Percentiles rank a stretch among this genome's conserved stretches.
Conservation (phyloP, 2,113 vertebrate species). For the Ageneiosus marmoratus region DNA sequence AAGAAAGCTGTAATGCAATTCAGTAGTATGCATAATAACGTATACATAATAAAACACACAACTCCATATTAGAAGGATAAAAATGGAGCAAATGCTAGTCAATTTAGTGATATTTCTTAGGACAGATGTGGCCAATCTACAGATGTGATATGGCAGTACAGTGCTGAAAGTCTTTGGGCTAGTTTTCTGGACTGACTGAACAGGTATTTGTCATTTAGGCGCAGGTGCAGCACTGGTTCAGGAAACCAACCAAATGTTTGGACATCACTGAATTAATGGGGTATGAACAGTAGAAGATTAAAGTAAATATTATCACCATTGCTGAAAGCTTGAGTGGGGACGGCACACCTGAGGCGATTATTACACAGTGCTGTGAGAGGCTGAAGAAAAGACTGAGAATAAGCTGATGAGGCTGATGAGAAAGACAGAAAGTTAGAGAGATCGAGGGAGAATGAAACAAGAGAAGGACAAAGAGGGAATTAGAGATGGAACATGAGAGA, state of each 20-base stretch:
- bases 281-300: conserved; percentile 37
- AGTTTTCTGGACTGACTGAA: conserved; percentile 18
- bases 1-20: conserved; percentile 5
- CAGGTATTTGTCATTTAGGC: conserved; percentile 17
- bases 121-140: conserved; percentile 11
- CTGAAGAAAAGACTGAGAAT: neutral
- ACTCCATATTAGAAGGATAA: conserved; percentile 1
- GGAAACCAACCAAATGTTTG: conserved; percentile 32
- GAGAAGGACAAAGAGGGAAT: neutral
- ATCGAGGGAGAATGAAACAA: neutral
- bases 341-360: conserved; percentile 32
- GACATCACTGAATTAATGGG: conserved; percentile 43
- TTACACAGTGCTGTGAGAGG: conserved; percentile 28
- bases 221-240: conserved; percentile 24
- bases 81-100: neutral
- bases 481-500: neutral
- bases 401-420: neutral
- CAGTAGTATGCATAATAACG: conserved; percentile 21
- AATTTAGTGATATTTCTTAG: conserved; percentile 11
- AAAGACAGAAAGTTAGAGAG: neutral
- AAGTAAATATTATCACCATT: conserved; percentile 33
- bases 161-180: conserved; percentile 45
- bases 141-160: conserved; percentile 35
- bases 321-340: conserved; percentile 14
- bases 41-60: conserved; percentile 14